Evolutionary conservation across 2,888 invertebrate genomes (phyloP), one percentile per base, ranked within the genome.

Genomic region (Metopia argyrocephala): DNA sequence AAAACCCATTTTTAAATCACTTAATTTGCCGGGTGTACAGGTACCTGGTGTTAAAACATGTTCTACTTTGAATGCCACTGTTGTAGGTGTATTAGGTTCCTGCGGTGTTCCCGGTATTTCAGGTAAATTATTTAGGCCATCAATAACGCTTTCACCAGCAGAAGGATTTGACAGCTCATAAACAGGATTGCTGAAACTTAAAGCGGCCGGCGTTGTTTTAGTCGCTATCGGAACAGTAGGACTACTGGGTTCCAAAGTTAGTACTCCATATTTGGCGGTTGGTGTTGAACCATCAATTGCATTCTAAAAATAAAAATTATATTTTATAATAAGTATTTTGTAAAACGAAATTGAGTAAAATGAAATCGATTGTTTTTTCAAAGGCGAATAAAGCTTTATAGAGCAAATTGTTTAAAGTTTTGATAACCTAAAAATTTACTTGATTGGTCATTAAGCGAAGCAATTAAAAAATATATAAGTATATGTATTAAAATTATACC

Each of bases 151-250:
- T 66, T 91, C 90, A 5, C 92, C 92, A 5, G 92, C 92, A 9
- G 91, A 91, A 2, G 93, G 92, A 80, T 92, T 93, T 9, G 94
- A 94, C 0, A 96, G 94, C 83, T 96, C 96, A 85, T 96, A 96
- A 1, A 95, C 95, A 0, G 96, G 96, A 91, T 96, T 96, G 56
- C 96, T 94, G 88, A 90, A 96, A 86, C 96, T 96, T 84, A 96
- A 92, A 61, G 94, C 92, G 21, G 94, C 93, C 12, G 92, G 92
- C n/a, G 93, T 92, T 20, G 91, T 91, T 65, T 83, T 85, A 12
- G 66, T 79, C 83, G 85, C 38, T 91, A 90, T 68, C n/a, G 84
- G 84, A 91, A 84, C 83, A 18, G 92, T 92, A 2, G 94, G 94
- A 86, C 93, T 93, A 31, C 94, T 94, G 48, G 94, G 94, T 87